Evolutionary conservation across 2,888 invertebrate genomes (phyloP).

Genomic region (Macrosiphum euphorbiae): DNA sequence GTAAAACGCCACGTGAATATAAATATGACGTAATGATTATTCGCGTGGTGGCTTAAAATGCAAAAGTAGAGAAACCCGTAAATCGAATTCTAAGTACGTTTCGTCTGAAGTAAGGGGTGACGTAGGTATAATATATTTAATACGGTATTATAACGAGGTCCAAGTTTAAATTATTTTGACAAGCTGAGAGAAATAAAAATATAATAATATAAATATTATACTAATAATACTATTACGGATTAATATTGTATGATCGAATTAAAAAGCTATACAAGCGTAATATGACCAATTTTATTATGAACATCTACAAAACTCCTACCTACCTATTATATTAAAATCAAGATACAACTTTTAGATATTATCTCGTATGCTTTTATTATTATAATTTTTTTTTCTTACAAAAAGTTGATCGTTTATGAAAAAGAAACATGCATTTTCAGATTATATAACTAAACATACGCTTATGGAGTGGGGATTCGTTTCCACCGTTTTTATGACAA

Average conservation of each 20-base stretch:
- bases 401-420: too few species aligned
- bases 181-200: too few species aligned
- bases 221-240: background rate
- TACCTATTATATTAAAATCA: background rate
- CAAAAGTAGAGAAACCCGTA: background rate
- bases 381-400: too few species aligned
- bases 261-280: background rate
- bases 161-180: too few species aligned
- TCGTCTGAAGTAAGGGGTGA: background rate
- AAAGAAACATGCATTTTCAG: too few species aligned
- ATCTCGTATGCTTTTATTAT: background rate
- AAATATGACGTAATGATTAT: background rate
- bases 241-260: background rate
- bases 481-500: background rate
- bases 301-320: background rate
- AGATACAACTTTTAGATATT: background rate
- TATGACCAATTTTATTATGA: background rate
- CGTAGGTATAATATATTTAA: background rate
- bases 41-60: background rate
- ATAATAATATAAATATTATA: background rate
- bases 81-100: background rate
- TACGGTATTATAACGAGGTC: background rate
- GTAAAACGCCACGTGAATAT: background rate
- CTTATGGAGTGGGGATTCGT: background rate
- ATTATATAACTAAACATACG: too few species aligned